phyloP scores from a whole-genome alignment of 2,888 invertebrate genomes.

The Dynastes maya region DNA sequence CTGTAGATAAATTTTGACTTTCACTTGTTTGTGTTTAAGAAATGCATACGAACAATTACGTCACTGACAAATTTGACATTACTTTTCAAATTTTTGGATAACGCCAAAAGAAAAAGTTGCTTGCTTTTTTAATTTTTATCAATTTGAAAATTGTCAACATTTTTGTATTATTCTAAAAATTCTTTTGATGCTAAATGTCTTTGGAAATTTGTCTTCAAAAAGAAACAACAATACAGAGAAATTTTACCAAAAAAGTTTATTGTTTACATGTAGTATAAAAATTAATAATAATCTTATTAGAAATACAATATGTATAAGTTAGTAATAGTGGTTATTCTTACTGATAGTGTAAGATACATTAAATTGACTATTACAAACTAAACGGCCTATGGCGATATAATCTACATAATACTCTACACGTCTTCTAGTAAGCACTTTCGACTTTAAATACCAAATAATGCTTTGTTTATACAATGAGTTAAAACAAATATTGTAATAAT shows the following conservation, averaged over 20 bases:
- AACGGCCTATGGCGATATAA: constrained; percentile 33
- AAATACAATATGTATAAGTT: not conserved
- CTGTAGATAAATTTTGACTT: too few species aligned
- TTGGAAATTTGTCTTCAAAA: too few species aligned
- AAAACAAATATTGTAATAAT: constrained; percentile 35
- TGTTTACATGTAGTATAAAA: not conserved
- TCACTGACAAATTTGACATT: too few species aligned
- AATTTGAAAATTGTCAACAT: too few species aligned
- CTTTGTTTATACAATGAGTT: constrained; percentile 39
- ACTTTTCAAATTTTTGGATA: too few species aligned
- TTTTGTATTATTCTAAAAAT: too few species aligned
- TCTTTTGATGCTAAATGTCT: too few species aligned
- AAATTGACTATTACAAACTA: constrained; percentile 37
- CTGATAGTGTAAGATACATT: constrained; percentile 36
- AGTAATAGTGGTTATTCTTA: constrained; percentile 27
- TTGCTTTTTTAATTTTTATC: too few species aligned
- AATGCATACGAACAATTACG: too few species aligned
- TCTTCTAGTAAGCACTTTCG: constrained; percentile 29
- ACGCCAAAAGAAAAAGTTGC: too few species aligned
- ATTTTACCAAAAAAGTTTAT: not conserved
- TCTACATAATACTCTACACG: constrained; percentile 36
- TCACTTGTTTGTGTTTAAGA: too few species aligned
- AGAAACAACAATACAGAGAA: not conserved
- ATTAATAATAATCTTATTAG: not conserved
- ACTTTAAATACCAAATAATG: constrained; percentile 44